Evolutionary conservation across 30 jellyfish, hydroid and myxozoan species (phyloP), one percentile per base, ranked within the genome.

Genomic region (Mastigias papua): DNA sequence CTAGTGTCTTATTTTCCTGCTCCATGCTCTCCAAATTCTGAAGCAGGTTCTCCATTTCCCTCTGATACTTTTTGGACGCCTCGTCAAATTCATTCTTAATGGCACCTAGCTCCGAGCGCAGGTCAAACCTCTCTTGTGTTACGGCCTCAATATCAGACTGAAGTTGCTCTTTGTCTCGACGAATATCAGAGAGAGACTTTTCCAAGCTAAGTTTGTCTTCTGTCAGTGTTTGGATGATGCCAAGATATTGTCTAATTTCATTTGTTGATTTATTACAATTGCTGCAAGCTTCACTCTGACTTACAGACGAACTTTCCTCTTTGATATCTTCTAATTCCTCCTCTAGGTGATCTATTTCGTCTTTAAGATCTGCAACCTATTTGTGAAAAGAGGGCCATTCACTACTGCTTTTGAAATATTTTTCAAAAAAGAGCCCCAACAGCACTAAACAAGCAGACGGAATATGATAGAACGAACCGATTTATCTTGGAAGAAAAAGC

Each of bases 191-290:
- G 30, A 89, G 89, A 19, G 76, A 21, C 86, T 91, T 91, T 67
- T 96, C 98, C 28, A 96, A 90, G 31, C 99, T 90, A 21, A 96
- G 96, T 83, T 96, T 96, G 79, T 96, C 99, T 83, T 96, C 99
- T 13, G 99, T 96, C 73, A 96, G 92, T 86, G 93, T 93, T 49
- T 96, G 97, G n/a, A 96, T 90, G 81, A 96, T 96, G 72, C 94
- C 67, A 20, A 96, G 93, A 68, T 96, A 96, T 19, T 89, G 93
- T 28, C 98, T 93, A 3, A 91, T 90, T 76, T 96, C 99, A 60
- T 63, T 88, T 27, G 92, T 79, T 48, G 96, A 83, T 73, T 86
- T 69, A 21, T 69, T 48, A 77, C 99, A 94, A 33, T 94, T 78
- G 22, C 82, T 17, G 48, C 99, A 94, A 30, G 84, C 29, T 23